Base-by-base conservation (phyloP, 1,140 invertebrate genomes). In the Oncopeltus fasciatus region DNA sequence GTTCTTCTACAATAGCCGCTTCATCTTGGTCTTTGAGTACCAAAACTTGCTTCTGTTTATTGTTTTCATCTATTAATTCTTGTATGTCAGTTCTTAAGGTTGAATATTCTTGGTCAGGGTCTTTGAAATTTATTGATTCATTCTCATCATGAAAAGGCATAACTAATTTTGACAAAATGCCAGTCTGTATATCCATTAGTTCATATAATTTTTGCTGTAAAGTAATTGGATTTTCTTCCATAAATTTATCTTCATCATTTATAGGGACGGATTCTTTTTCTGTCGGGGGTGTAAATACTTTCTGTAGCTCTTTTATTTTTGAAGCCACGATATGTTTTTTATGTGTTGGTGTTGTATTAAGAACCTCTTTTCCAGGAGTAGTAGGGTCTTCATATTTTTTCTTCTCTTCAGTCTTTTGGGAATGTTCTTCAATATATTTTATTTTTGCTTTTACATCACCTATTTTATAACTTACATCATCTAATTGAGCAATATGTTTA, bases 401-500 rank as follows among this genome's bases (percentile, higher is more conserved):
- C 26, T 53, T 61, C n/a, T 59, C 31, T 12, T 64, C 62, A 20
- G 47, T 58, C 62, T 68, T 72, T 51, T 62, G 62, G n/a, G 69
- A 62, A 64, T 73, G 72, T 67, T 75, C 73, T 66, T 77, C 76
- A 44, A 78, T 59, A 2, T 72, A 62, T 70, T 72, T 72, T 16
- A 78, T 70, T 65, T 76, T 74, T 0, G 75, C 72, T 68, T 71
- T 73, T 8, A 78, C 76, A 66, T 77, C 76, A 12, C 74, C 73
- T 43, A 74, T 53, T 31, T 56, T 43, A n/a, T 29, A 43, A 24
- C 38, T 56, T 12, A 56, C 59, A 51, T 64, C 60, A 29, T 64
- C 43, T 24, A 53, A 8, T 26, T 38, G 31, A 21, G n/a, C 21
- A 21, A 58, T n/a, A 67, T 71, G 67, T 56, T 61, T 65, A 12